Base-by-base conservation (phyloP, 2,113 vertebrate species). In the Gambusia affinis region DNA sequence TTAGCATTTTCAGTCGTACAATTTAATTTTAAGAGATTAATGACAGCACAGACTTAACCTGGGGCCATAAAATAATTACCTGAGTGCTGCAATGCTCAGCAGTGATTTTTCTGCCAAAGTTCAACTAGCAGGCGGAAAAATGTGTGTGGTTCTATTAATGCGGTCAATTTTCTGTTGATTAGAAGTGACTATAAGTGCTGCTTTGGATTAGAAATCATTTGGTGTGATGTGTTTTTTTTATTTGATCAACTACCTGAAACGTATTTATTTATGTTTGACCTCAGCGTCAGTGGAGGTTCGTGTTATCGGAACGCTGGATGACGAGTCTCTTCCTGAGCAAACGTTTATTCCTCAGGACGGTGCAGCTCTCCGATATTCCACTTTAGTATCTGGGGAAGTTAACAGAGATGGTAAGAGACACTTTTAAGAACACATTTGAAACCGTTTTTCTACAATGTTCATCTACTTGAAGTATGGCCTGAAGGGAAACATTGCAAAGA, bases 361-460 rank as follows among this genome's bases (percentile, higher is more conserved):
- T n/a, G 70, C 91, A 22, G 92, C 73, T 15, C 68, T 88, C 70
- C 89, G 81, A 85, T 92, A 92, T 72, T 75, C 91, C 72, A 63
- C 88, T 27, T 82, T 93, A 17, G 64, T 91, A 60, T 85, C 90
- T 82, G 89, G 78, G 22, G 92, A 93, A 70, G 75, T 86, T 66
- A 88, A 79, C 88, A 89, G 86, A 90, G 88, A 94, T 1, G 88
- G 94, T 94, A 47, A 88, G 85, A 78, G 67, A 66, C 6, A 35
- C 51, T n/a, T 57, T 47, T 0, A 14, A 60, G 0, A 29, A 60
- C 51, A 4, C 1, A 8, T 24, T 28, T 19, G n/a, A 6, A 47
- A 19, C 14, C 1, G 19, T 47, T 47, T 47, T 31, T 31, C 30
- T 33, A n/a, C 19, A 24, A 10, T 10, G 24, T 57, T 57, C 24